A percentile compares a stretch with the other conserved stretches of the same genome.
phyloP scores from a whole-genome alignment of 2,888 invertebrate species.

The Sabellastarte sp. region DNA sequence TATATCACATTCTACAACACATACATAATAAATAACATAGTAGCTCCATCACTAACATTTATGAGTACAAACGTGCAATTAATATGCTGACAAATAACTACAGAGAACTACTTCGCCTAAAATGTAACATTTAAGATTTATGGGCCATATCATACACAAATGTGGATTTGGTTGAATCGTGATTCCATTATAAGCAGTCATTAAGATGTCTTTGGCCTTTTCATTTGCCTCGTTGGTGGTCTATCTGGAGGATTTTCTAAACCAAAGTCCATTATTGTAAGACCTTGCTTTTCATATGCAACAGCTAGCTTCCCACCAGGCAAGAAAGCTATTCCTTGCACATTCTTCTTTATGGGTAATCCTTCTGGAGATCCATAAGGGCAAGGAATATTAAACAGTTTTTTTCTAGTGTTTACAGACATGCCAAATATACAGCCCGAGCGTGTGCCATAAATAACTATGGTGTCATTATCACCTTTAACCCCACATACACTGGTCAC shows the following conservation, averaged over 20 bases:
- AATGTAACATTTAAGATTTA: too few species aligned
- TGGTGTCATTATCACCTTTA: conserved; percentile 15
- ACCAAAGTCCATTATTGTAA: conserved; percentile 26
- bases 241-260: conserved; percentile 23
- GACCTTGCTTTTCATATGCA: conserved; percentile 20
- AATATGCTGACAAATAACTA: too few species aligned
- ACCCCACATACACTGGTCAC: conserved; percentile 25
- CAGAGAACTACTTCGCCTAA: too few species aligned
- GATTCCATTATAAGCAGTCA: too few species aligned
- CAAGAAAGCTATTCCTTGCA: conserved; percentile 16
- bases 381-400: conserved; percentile 30
- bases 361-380: conserved; percentile 14
- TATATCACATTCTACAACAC: too few species aligned
- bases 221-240: conserved; percentile 23
- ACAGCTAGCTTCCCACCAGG: conserved; percentile 17
- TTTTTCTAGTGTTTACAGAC: conserved; percentile 19
- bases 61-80: too few species aligned
- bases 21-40: too few species aligned
- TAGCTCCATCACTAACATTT: too few species aligned
- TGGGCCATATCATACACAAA: too few species aligned
- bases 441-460: conserved; percentile 26
- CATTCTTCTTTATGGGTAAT: conserved; percentile 1
- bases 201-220: conserved; percentile 1
- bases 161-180: too few species aligned
- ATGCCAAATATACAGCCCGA: conserved; percentile 31